phyloP scores from a whole-genome alignment of 2,888 invertebrate species.

The Antheraea yamamai region DNA sequence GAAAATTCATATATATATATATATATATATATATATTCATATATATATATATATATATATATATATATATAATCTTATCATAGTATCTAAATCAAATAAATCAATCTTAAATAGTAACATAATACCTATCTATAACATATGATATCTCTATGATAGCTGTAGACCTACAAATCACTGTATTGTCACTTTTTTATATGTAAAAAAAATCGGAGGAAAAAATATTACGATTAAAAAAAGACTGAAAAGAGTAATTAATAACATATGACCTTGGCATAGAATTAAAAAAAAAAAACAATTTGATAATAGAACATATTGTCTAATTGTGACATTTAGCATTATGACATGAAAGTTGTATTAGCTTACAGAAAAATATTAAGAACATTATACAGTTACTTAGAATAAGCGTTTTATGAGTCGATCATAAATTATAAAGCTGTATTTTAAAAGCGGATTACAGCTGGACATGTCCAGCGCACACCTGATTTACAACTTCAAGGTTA shows the following conservation, averaged over 20 bases:
- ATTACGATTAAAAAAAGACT: not conserved
- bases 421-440: conserved; percentile 15
- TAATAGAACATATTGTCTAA: not conserved
- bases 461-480: conserved; percentile 43
- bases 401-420: not conserved
- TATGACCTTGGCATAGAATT: not conserved
- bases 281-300: not conserved
- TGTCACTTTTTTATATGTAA: not conserved
- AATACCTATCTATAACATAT: not conserved
- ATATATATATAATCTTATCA: no score
- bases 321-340: not conserved
- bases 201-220: not conserved
- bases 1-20: no score
- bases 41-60: no score
- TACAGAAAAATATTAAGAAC: not conserved
- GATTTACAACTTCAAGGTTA: conserved; percentile 63
- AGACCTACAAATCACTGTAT: not conserved
- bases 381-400: not conserved
- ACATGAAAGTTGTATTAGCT: not conserved
- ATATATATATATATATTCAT: no score
- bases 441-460: conserved; percentile 32
- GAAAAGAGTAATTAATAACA: not conserved
- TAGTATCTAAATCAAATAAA: conserved; percentile 5
- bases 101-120: conserved; percentile 2
- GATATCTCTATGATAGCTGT: not conserved